phyloP scores from a whole-genome alignment of 2,888 invertebrate species.

The Allophyes oxyacanthae region DNA sequence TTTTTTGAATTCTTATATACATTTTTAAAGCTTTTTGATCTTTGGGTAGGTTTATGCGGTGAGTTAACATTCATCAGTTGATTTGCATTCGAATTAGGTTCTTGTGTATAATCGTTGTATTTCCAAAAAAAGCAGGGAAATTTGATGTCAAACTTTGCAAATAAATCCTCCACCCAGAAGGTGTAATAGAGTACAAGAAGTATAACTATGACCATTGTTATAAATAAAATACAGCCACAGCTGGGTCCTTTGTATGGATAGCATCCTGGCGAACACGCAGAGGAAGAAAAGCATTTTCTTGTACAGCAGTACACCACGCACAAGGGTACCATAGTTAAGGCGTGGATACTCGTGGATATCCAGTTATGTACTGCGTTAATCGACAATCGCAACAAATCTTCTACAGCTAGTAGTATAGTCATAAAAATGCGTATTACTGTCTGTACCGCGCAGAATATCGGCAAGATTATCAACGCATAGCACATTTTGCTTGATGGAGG shows the following conservation, averaged over 20 bases:
- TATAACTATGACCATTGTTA: conserved; percentile 46
- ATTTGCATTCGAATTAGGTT: neutral
- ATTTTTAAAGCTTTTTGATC: neutral
- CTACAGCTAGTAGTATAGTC: conserved; percentile 57
- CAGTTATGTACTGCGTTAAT: conserved; percentile 60
- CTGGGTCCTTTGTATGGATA: conserved; percentile 21
- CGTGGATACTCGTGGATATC: conserved; percentile 56
- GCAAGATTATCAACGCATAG: conserved; percentile 43
- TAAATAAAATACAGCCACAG: conserved; percentile 47
- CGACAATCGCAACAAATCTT: conserved; percentile 61
- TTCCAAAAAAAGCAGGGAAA: conserved; percentile 49
- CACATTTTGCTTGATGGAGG: conserved; percentile 45
- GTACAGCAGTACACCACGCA: conserved; percentile 54
- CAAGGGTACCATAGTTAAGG: conserved; percentile 58
- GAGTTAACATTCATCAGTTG: neutral
- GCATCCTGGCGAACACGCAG: conserved; percentile 24
- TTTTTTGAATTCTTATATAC: neutral
- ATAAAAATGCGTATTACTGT: conserved; percentile 57
- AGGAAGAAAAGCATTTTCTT: conserved; percentile 49
- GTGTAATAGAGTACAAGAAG: conserved; percentile 56
- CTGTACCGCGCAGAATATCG: conserved; percentile 61
- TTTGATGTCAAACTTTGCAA: conserved; percentile 44
- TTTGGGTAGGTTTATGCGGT: neutral
- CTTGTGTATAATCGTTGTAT: neutral
- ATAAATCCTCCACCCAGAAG: conserved; percentile 56